Percentiles rank a stretch among this genome's conserved stretches.
phyloP scores from a whole-genome alignment of 2,888 invertebrate genomes.

The Dioctria linearis region DNA sequence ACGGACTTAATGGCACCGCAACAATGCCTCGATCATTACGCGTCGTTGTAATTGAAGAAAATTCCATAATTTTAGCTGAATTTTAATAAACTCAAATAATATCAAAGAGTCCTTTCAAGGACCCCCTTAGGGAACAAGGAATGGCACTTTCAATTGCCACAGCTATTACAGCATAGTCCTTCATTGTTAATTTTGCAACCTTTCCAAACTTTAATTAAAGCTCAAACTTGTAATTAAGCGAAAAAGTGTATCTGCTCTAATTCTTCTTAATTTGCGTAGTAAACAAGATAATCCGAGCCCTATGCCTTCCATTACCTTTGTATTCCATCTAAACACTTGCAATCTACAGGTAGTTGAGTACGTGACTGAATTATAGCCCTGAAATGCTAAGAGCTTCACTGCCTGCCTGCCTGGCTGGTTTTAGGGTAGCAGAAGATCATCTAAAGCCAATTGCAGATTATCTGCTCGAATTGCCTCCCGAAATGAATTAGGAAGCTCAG shows the following conservation, averaged over 20 bases:
- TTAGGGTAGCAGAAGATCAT: slow-evolving; percentile 29
- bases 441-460: slow-evolving; percentile 45
- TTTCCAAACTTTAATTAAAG: background rate
- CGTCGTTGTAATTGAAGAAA: background rate
- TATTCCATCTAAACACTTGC: slow-evolving; percentile 27
- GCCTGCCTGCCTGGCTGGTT: background rate
- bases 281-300: slow-evolving; percentile 20
- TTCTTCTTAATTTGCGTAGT: slow-evolving; percentile 3
- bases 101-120: slow-evolving; percentile 2
- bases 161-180: no score
- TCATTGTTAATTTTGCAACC: background rate
- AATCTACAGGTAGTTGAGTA: slow-evolving; percentile 42
- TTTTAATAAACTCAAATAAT: background rate
- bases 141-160: background rate
- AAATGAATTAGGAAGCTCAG: slow-evolving; percentile 33
- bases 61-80: background rate
- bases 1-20: background rate
- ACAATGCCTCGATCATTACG: slow-evolving; percentile 5
- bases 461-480: slow-evolving; percentile 44
- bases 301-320: slow-evolving; percentile 7
- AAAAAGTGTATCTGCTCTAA: background rate
- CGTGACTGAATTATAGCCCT: slow-evolving; percentile 42
- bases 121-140: background rate
- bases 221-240: background rate
- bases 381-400: background rate